A percentile compares a stretch with the other conserved stretches of the same genome.
These are phyloP conservation scores for Calonectris borealis DNA, from an alignment of 2,113 vertebrate genomes.

Conservation along the genomic window DNA sequence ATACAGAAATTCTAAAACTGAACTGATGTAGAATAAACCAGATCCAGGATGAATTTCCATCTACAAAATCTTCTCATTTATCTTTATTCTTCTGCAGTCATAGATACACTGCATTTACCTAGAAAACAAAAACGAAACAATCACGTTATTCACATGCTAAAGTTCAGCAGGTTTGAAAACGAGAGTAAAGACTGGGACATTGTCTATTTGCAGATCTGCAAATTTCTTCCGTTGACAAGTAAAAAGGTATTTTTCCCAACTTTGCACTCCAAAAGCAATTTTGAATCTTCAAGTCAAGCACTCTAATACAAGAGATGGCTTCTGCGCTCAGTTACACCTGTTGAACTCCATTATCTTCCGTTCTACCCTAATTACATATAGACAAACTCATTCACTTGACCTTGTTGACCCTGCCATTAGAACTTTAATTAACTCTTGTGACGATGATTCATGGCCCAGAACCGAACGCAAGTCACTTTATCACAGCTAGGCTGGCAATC, in stretches of 20 bases:
- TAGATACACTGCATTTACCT: background rate
- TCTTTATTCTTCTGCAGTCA: background rate
- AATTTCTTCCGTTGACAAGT: background rate
- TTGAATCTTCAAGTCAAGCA: background rate
- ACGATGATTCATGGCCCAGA: slow-evolving; percentile 21
- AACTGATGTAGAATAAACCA: background rate
- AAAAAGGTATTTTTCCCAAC: background rate
- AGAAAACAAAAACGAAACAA: background rate
- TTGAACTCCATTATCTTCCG: slow-evolving; percentile 6
- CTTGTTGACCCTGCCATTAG: slow-evolving; percentile 11
- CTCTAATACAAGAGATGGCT: background rate
- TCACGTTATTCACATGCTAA: background rate
- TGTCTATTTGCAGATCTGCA: background rate
- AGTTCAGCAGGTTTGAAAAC: background rate
- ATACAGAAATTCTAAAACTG: background rate
- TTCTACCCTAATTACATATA: slow-evolving; percentile 20
- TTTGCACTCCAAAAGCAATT: background rate
- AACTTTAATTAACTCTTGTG: slow-evolving; percentile 46
- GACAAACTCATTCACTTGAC: slow-evolving; percentile 50
- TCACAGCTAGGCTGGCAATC: background rate
- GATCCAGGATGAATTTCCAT: background rate
- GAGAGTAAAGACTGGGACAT: background rate
- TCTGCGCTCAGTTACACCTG: slow-evolving; percentile 16
- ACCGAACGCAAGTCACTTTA: slow-evolving; percentile 27
- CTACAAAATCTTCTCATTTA: background rate